These are phyloP conservation scores for Turnix velox DNA, from an alignment of 2,113 vertebrate species.

Conservation along the genomic window DNA sequence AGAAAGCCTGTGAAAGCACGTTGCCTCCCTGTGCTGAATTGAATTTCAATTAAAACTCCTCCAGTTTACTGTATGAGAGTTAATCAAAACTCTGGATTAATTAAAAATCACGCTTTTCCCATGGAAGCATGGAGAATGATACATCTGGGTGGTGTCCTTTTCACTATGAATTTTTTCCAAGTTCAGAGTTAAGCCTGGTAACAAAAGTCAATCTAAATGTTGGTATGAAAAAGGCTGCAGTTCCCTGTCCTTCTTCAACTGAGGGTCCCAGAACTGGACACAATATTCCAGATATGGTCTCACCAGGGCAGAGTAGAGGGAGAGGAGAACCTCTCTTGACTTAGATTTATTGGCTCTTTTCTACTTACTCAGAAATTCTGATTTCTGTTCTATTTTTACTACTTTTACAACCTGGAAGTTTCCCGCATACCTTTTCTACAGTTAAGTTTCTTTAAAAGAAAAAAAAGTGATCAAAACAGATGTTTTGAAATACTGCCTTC, in stretches of 20 bases:
- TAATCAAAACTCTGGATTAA: not conserved
- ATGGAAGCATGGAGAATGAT: not conserved
- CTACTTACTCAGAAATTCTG: not conserved
- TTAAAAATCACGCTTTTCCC: not conserved
- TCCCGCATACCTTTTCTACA: not conserved
- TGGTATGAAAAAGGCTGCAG: not conserved
- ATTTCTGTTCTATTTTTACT: not conserved
- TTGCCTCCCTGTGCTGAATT: not conserved
- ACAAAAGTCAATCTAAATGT: not conserved
- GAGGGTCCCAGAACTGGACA: too few relatives aligned
- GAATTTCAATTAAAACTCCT: not conserved
- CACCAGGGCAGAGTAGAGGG: too few relatives aligned
- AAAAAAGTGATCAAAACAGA: not conserved
- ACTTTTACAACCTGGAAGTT: not conserved
- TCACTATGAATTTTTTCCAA: not conserved
- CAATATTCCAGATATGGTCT: too few relatives aligned
- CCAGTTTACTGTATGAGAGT: not conserved
- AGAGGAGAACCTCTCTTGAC: too few relatives aligned
- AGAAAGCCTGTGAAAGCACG: not conserved
- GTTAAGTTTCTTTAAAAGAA: not conserved
- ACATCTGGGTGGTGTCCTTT: not conserved
- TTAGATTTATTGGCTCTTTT: too few relatives aligned
- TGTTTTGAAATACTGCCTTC: not conserved
- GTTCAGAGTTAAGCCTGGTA: not conserved
- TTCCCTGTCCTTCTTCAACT: too few relatives aligned